Evolutionary conservation across 2,113 vertebrate species (phyloP), one percentile per base, ranked within the genome.

Genomic region (Poeciliopsis turrubarensis): DNA sequence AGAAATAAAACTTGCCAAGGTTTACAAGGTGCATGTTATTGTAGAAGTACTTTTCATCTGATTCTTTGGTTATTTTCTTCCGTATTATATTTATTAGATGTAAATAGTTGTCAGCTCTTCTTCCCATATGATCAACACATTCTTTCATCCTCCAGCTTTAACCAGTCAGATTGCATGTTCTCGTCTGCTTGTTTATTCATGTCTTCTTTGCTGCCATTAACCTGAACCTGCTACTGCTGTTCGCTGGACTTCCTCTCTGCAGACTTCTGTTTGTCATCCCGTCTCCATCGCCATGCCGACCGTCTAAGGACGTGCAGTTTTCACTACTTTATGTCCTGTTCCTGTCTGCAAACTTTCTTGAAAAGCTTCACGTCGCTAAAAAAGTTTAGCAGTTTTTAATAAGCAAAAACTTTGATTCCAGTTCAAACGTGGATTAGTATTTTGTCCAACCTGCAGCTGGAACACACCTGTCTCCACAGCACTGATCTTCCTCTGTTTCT

Each of bases 191-290:
- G 22, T 57, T 57, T 2, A 10, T 57, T n/a, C 51, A 57, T 57
- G n/a, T 19, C 51, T 57, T n/a, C 22, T n/a, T 57, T 57, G 19
- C 51, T 47, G 44, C 44, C 44, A 47, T 47, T 19, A 47, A 47
- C 17, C 44, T 47, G 15, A 47, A 47, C 44, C 14, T 47, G 44
- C 44, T 57, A 25, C 34, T 70, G 60, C 44, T 1, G 0, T 34
- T 65, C 4, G 6, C 62, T 77, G 2, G 39, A 37, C 29, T 27
- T 41, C 32, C 57, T 60, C 68, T 75, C 60, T 44, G 7, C 57
- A 75, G 64, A 41, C 54, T 70, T 62, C n/a, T 75, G 60, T 75
- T 41, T 69, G 30, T 65, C 30, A 37, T 39, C 22, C 75, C 19
- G 22, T 17, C 54, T 70, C 37, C 67, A 65, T 65, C 60, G 34